These are phyloP conservation scores for Agonopterix subpropinquella DNA, from an alignment of 2,888 invertebrate species.

Conservation along the genomic window DNA sequence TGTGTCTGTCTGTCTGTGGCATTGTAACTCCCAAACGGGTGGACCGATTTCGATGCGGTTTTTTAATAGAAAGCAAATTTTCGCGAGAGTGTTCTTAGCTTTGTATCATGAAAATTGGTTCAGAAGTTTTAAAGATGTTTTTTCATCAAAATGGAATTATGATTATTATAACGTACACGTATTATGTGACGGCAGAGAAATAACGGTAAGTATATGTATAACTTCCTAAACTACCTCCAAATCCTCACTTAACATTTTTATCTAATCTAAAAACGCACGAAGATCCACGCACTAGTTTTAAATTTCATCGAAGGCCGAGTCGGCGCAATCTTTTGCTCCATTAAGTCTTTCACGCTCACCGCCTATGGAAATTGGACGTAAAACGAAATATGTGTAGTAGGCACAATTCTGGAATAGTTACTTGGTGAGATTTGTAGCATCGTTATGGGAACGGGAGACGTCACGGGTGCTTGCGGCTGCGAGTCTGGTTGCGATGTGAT, in stretches of 20 bases:
- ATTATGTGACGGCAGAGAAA: too few species aligned
- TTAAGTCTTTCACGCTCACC: constrained; percentile 70
- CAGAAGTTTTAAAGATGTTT: too few species aligned
- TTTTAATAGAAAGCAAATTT: too few species aligned
- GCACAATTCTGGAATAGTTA: constrained; percentile 60
- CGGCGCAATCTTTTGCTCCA: constrained; percentile 70
- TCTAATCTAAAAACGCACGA: neutral
- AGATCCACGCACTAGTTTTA: constrained; percentile 30
- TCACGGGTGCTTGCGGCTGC: neutral
- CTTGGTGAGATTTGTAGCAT: constrained; percentile 14
- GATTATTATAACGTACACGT: too few species aligned
- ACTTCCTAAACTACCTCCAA: neutral
- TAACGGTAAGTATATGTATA: too few species aligned
- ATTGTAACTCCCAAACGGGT: too few species aligned
- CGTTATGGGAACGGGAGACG: constrained; percentile 4
- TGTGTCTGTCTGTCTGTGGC: too few species aligned
- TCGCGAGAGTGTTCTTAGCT: too few species aligned
- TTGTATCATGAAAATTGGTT: too few species aligned
- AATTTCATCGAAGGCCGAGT: constrained; percentile 57
- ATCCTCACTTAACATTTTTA: neutral
- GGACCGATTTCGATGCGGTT: too few species aligned
- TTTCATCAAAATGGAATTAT: too few species aligned
- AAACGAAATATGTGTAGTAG: constrained; percentile 63
- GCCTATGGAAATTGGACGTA: constrained; percentile 74
- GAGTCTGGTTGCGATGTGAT: neutral